These are phyloP conservation scores for Eilema depressum DNA, from an alignment of 2,888 invertebrate species.

Conservation along the genomic window DNA sequence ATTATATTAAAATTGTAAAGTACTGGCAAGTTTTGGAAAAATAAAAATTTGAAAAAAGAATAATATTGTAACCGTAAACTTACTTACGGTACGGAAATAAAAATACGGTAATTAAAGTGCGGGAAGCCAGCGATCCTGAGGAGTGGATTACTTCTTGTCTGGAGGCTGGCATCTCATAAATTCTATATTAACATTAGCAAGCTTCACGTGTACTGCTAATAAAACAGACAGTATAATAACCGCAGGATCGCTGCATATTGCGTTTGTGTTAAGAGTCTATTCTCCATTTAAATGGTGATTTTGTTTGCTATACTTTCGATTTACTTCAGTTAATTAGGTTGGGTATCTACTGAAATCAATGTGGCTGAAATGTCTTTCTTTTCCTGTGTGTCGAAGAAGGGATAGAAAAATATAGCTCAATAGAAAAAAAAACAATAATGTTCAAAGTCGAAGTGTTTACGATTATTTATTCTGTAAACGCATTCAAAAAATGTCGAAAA, in stretches of 20 bases:
- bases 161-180: constrained; percentile 32
- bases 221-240: constrained; percentile 14
- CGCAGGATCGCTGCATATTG: constrained; percentile 14
- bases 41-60: constrained; percentile 18
- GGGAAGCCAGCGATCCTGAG: constrained; percentile 30
- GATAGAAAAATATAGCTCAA: too few species aligned
- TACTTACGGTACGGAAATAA: constrained; percentile 22
- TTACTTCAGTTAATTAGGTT: neutral
- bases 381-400: neutral
- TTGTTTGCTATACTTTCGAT: neutral
- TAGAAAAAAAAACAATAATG: too few species aligned
- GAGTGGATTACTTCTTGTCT: constrained; percentile 46
- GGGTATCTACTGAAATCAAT: neutral
- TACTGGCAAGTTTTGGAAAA: neutral
- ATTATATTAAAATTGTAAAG: constrained; percentile 26
- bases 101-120: constrained; percentile 50
- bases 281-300: neutral
- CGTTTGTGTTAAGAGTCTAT: neutral
- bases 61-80: constrained; percentile 36
- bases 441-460: too few species aligned
- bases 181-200: constrained; percentile 40
- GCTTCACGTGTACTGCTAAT: constrained; percentile 33
- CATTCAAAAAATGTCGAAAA: too few species aligned
- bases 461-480: too few species aligned
- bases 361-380: neutral